Evolutionary conservation across 2,113 vertebrate species (phyloP).

Genomic region (Leptobrachium leishanense): DNA sequence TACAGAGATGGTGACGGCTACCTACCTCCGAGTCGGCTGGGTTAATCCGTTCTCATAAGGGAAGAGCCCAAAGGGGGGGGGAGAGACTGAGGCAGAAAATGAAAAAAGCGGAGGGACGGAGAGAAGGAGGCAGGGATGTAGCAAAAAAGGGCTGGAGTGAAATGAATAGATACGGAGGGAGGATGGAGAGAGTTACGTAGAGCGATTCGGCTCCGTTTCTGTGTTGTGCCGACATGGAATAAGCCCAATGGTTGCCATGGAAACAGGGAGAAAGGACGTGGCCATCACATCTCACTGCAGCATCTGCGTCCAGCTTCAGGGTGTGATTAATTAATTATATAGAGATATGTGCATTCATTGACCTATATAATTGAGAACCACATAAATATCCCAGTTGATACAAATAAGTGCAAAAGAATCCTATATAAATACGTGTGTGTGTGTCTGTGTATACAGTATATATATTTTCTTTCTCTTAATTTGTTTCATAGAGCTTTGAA

Average conservation of each 20-base stretch:
- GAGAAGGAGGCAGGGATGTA: slow-evolving; percentile 19
- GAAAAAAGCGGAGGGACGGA: slow-evolving; percentile 4
- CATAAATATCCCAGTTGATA: no score
- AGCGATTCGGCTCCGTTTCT: slow-evolving; percentile 28
- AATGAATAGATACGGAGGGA: slow-evolving; percentile 43
- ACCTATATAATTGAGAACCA: no score
- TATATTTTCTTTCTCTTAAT: no score
- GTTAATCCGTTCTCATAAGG: slow-evolving; percentile 34
- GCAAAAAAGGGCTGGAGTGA: slow-evolving; percentile 25
- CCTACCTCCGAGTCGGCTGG: slow-evolving; percentile 33
- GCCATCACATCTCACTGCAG: slow-evolving; percentile 36
- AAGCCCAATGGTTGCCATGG: slow-evolving; percentile 56
- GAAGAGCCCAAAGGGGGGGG: slow-evolving; percentile 5
- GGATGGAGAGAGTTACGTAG: slow-evolving; percentile 39
- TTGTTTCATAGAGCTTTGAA: no score
- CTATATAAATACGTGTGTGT: no score
- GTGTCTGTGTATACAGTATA: no score
- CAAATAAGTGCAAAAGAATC: no score
- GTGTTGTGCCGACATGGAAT: slow-evolving; percentile 44
- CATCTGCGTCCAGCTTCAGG: slow-evolving; percentile 13
- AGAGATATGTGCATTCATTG: not conserved
- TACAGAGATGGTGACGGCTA: slow-evolving; percentile 8
- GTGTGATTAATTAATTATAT: not conserved
- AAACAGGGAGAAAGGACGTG: slow-evolving; percentile 48
- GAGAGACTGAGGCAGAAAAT: slow-evolving; percentile 8